Evolutionary conservation across 1,140 invertebrate genomes (phyloP).

Genomic region (Pygmarrhopalites habei): DNA sequence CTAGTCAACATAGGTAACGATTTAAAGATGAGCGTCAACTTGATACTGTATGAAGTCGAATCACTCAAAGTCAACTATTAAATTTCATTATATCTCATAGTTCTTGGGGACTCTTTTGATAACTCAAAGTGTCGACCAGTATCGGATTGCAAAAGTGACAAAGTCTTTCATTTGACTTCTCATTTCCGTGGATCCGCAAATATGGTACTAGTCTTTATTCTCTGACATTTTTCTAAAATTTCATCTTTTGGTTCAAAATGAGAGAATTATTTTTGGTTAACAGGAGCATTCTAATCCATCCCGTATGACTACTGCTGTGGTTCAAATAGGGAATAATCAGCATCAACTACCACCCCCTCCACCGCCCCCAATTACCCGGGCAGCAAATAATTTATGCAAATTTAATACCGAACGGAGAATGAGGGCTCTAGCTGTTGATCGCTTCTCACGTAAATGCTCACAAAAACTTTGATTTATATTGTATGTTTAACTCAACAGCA

Average conservation of each 20-base stretch:
- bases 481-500: no score
- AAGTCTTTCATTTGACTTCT: slow-evolving; percentile 51
- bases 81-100: no score
- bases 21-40: no score
- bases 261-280: no score
- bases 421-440: slow-evolving; percentile 76
- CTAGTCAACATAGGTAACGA: slow-evolving; percentile 87
- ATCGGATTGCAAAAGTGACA: slow-evolving; percentile 44
- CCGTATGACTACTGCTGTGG: slow-evolving; percentile 2
- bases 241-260: no score
- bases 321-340: slow-evolving; percentile 10
- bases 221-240: no score
- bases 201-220: no score
- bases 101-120: slow-evolving; percentile 59
- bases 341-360: slow-evolving; percentile 38
- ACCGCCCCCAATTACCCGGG: slow-evolving; percentile 48
- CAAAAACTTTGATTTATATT: no score
- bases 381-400: no score
- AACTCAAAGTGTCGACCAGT: slow-evolving; percentile 1
- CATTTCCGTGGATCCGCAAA: slow-evolving; percentile 20
- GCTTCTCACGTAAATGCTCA: no score
- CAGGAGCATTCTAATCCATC: slow-evolving; percentile 17
- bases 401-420: slow-evolving; percentile 32
- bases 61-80: no score
- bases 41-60: no score